Evolutionary conservation across 2,113 vertebrate species (phyloP), one percentile per base, ranked within the genome.

Genomic region (Urocynchramus pylzowi): DNA sequence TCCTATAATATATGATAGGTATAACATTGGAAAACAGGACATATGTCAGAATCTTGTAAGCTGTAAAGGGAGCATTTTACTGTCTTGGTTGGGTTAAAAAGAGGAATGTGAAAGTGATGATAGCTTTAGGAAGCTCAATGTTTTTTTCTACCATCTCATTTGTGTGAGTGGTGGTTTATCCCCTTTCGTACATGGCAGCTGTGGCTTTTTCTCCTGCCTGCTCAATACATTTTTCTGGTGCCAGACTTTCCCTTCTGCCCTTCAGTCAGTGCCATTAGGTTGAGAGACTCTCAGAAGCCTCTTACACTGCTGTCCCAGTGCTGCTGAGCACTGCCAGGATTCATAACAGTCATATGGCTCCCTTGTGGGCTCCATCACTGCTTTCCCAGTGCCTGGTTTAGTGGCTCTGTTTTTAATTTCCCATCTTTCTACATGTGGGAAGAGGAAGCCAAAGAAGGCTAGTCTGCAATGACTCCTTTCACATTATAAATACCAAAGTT

Each of bases 161-260:
- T 65, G 22, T 64, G 4, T 64, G 20, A 64, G 7, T 30, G 24
- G 49, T 64, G 49, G 20, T 19, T 20, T 30, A 47, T 73, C 12
- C 54, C 27, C 24, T 60, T 42, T 22, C 0, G 0, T 41, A 39
- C 1, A 2, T 56, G 45, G 3, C 65, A 81, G 39, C 3, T 77
- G 61, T 61, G 27, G 2, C 16, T 30, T 56, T 65, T 84, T 68
- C 59, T 56, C 11, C 2, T 68, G 33, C 9, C 35, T 87, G 24
- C 18, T 87, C 5, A 4, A 39, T 56, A 39, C 2, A 7, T 61
- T 74, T 53, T 84, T 64, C 37, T 35, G 13, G 8, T 45, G 42
- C 57, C 76, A 71, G 21, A 33, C 9, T 54, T 70, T 63, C 37
- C 37, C 16, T 87, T 49, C 31, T 84, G 14, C 33, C 20, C 54